Evolutionary conservation across 1,140 invertebrate species (phyloP), one percentile per base, ranked within the genome.

Genomic region (Tachypleus tridentatus): DNA sequence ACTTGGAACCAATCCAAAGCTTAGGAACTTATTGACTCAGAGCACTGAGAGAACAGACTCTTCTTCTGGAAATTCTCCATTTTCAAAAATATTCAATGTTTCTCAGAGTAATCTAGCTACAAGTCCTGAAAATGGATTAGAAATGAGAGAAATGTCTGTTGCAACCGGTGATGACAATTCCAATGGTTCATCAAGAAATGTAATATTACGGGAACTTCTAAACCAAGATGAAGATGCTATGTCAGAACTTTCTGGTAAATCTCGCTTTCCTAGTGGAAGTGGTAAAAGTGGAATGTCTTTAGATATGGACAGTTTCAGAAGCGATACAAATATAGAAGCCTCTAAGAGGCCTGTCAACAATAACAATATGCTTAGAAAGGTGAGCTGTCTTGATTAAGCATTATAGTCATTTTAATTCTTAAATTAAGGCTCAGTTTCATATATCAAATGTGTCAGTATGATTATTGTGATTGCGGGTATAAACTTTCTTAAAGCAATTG

Each of bases 21-120:
- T 73, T n/a, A 61, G 72, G 29, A 72, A 72, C 64, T 63, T 73
- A 10, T 58, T 73, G 6, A 73, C 71, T 6, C 67, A 70, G 48
- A 69, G 70, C 10, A 60, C 60, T 4, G 62, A 61, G 58, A 63
- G 64, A 51, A 63, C 66, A 47, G 66, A 67, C 49, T 67, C 66
- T 29, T 67, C 66, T 9, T 54, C 62, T 64, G 64, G 61, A 54
- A 58, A 49, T 47, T 54, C 49, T 53, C 60, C 58, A 8, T 48
- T 51, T 29, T 58, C 63, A 4, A 66, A n/a, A 47, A 29, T 29
- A 2, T 29, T 29, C 29, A 29, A 29, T 29, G 29, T 29, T 29
- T 29, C 29, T 29, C 29, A 29, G 29, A 29, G 29, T 29, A 29
- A 29, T 29, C 29, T 29, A 29, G 29, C 29, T 29, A 29, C 29